Conservation (phyloP, 2,113 vertebrate genomes). For the Macquaria ambigua region DNA sequence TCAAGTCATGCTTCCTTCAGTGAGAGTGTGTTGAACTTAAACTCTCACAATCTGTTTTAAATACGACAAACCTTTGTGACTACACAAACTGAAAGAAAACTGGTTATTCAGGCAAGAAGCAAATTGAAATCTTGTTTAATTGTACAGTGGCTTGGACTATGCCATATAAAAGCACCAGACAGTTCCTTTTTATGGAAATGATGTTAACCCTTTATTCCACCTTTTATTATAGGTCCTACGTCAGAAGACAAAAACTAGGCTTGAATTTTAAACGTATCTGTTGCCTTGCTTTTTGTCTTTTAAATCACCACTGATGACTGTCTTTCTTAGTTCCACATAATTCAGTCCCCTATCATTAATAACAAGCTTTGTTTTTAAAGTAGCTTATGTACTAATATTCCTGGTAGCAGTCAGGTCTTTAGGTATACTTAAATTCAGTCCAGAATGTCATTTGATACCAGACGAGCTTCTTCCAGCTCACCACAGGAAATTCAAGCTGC, state of each 20-base stretch:
- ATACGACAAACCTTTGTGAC: constrained; percentile 11
- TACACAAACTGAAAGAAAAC: constrained; percentile 28
- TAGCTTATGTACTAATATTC: constrained; percentile 47
- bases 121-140: constrained; percentile 39
- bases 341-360: constrained; percentile 39
- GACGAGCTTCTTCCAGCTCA: constrained; percentile 63
- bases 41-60: constrained; percentile 36
- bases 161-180: neutral
- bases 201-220: constrained; percentile 22
- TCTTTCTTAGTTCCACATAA: neutral
- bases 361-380: constrained; percentile 28
- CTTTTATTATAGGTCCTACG: constrained; percentile 27
- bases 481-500: constrained; percentile 79
- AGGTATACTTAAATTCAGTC: constrained; percentile 74
- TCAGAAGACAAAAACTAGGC: constrained; percentile 12
- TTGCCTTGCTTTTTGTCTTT: constrained; percentile 19
- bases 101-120: constrained; percentile 25
- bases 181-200: neutral
- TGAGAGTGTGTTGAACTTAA: constrained; percentile 3
- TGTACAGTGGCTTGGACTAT: constrained; percentile 22
- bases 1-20: constrained; percentile 42
- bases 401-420: constrained; percentile 65
- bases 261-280: constrained; percentile 2
- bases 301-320: neutral
- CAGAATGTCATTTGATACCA: constrained; percentile 79